Conservation (phyloP, 1,140 invertebrate species). For the Magallana angulata region DNA sequence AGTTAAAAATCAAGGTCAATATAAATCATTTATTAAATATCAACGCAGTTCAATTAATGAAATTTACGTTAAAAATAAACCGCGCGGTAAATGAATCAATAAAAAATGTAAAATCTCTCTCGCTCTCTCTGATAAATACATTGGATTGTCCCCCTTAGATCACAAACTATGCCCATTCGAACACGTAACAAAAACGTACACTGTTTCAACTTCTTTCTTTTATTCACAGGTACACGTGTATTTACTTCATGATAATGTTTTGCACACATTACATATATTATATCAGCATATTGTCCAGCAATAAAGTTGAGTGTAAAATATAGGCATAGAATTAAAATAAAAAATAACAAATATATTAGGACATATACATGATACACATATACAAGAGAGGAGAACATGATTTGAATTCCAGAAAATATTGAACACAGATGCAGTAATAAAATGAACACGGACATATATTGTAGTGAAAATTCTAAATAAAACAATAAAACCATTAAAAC, state of each 20-base stretch:
- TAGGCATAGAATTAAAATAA: background rate
- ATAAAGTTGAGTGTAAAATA: constrained; percentile 26
- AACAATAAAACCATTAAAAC: too few species aligned
- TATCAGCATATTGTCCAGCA: constrained; percentile 35
- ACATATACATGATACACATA: background rate
- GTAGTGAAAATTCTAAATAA: too few species aligned
- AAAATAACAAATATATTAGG: background rate
- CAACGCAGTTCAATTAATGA: too few species aligned
- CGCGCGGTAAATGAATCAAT: too few species aligned
- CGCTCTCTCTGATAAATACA: too few species aligned
- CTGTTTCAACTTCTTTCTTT: background rate
- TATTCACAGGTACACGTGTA: background rate
- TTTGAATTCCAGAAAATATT: background rate
- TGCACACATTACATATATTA: constrained; percentile 11
- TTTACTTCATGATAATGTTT: constrained; percentile 32
- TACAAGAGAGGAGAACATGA: background rate
- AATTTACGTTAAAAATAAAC: too few species aligned
- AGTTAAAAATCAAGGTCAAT: too few species aligned
- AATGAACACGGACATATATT: too few species aligned
- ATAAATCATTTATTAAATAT: too few species aligned
- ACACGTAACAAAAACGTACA: background rate
- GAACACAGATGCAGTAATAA: background rate
- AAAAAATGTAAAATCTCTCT: too few species aligned
- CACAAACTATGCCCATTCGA: background rate
- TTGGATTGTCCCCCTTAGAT: background rate